A percentile compares a stretch with the other conserved stretches of the same genome.
Conservation (phyloP, 2,888 invertebrate species). For the Tethea ocularis region DNA sequence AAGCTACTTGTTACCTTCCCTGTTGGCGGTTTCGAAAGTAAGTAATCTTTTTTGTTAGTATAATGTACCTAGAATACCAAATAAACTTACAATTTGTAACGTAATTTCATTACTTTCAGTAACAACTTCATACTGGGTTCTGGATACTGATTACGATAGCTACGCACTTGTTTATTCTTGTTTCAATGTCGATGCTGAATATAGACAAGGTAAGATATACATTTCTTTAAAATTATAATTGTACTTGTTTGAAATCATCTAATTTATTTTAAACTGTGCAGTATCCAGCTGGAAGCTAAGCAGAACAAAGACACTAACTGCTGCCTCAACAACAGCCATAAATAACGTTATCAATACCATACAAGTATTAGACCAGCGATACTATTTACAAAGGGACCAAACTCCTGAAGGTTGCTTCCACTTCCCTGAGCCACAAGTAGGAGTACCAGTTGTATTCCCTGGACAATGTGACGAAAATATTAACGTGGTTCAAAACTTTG, state of each 20-base stretch:
- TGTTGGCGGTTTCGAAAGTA: constrained; percentile 72
- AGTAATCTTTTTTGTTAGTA: constrained; percentile 27
- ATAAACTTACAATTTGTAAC: neutral
- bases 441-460: constrained; percentile 57
- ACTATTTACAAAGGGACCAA: constrained; percentile 53
- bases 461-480: constrained; percentile 56
- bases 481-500: constrained; percentile 45
- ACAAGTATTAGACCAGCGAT: constrained; percentile 49
- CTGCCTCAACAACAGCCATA: constrained; percentile 38
- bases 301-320: constrained; percentile 44
- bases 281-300: constrained; percentile 71
- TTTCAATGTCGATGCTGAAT: constrained; percentile 69
- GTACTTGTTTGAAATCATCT: neutral
- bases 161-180: constrained; percentile 88
- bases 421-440: constrained; percentile 54
- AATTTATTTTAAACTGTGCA: constrained; percentile 27
- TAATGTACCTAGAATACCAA: too few relatives aligned
- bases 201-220: constrained; percentile 66
- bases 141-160: constrained; percentile 85
- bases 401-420: constrained; percentile 62
- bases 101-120: constrained; percentile 55
- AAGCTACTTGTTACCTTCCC: constrained; percentile 84
- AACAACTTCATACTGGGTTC: constrained; percentile 81
- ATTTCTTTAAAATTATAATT: neutral
- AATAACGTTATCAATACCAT: constrained; percentile 40